These are phyloP conservation scores for Heteromyza rotundicornis DNA, from an alignment of 2,888 invertebrate species.

Conservation along the genomic window DNA sequence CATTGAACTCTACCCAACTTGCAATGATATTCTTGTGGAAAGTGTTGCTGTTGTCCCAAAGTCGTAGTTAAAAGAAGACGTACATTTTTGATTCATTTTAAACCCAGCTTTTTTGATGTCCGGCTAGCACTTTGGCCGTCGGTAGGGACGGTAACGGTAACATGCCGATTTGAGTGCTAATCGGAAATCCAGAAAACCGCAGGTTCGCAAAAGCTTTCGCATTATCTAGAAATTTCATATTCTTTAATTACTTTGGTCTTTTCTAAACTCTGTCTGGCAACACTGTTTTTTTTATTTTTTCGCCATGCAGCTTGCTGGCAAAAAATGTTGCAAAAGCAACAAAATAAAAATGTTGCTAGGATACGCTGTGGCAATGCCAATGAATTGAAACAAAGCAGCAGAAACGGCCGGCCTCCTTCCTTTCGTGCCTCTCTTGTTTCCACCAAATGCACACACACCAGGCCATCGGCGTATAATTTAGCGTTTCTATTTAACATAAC, in stretches of 20 bases:
- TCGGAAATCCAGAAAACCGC: too few species aligned
- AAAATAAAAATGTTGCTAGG: background rate
- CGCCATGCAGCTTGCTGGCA: background rate
- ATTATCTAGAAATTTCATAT: too few species aligned
- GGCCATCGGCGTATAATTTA: constrained; percentile 38
- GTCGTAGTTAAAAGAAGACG: too few species aligned
- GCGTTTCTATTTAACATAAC: constrained; percentile 26
- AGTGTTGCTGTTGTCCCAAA: too few species aligned
- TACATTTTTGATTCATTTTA: too few species aligned
- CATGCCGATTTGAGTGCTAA: too few species aligned
- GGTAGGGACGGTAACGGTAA: too few species aligned
- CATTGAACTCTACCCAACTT: constrained; percentile 17
- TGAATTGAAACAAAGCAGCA: background rate
- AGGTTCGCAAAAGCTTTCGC: too few species aligned
- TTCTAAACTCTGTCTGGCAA: too few species aligned
- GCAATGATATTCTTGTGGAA: background rate
- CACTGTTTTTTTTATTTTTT: background rate
- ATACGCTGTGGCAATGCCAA: background rate
- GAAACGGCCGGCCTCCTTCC: background rate
- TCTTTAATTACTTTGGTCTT: too few species aligned
- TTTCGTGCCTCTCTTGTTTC: background rate
- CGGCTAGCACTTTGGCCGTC: too few species aligned
- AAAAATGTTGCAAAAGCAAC: background rate
- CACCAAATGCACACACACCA: background rate
- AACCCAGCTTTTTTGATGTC: too few species aligned